Conservation (phyloP, 92 coral and sea anemone species). For the Muricea muricata region DNA sequence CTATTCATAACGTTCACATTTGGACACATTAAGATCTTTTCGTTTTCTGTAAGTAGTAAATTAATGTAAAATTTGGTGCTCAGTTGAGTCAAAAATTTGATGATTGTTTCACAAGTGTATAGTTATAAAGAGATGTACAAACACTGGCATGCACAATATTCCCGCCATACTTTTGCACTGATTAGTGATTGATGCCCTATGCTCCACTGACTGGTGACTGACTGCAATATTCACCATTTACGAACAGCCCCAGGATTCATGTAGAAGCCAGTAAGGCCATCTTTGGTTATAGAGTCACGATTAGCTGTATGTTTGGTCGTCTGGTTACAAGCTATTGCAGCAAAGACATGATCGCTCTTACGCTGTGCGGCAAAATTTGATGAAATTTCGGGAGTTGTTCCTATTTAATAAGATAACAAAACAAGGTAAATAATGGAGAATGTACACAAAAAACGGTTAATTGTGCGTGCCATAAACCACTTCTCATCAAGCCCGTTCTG, state of each 20-base stretch:
- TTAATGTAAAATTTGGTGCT: too few relatives aligned
- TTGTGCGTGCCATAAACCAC: too few relatives aligned
- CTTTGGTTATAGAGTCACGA: too few relatives aligned
- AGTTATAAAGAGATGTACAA: background rate
- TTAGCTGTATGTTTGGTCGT: too few relatives aligned
- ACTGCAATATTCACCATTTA: background rate
- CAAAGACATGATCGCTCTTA: background rate
- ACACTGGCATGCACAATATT: background rate
- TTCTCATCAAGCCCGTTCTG: too few relatives aligned
- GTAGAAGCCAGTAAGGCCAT: background rate
- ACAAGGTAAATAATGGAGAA: too few relatives aligned
- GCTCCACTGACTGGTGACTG: background rate
- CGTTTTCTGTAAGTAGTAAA: background rate
- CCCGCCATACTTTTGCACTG: background rate
- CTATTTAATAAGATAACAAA: background rate
- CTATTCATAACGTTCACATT: constrained; percentile 35
- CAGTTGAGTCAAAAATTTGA: too few relatives aligned
- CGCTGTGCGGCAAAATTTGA: background rate
- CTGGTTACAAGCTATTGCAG: background rate
- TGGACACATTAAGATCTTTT: constrained; percentile 48
- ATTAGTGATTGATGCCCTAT: too few relatives aligned
- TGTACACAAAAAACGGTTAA: too few relatives aligned
- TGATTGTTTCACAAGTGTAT: background rate
- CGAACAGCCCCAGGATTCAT: background rate
- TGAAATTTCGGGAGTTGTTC: background rate